Conservation (phyloP, 2,797 vertebrate genomes). For the Alexandromys oeconomus region DNA sequence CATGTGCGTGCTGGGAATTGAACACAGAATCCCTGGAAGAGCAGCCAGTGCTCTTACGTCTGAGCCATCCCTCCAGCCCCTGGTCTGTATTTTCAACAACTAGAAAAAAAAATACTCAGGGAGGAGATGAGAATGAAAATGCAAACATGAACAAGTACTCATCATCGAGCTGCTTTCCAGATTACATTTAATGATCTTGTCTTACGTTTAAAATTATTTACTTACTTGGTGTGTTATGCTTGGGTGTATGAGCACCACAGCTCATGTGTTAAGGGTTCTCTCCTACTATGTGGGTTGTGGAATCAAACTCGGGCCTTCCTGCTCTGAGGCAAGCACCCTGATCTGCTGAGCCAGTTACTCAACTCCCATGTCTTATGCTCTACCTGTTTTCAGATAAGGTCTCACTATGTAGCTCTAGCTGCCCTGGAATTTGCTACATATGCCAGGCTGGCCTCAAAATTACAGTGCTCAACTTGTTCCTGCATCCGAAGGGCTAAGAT, state of each 20-base stretch:
- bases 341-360: neutral
- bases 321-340: neutral
- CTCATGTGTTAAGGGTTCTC: neutral
- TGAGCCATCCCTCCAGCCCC: neutral
- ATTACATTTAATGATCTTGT: neutral
- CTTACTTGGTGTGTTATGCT: neutral
- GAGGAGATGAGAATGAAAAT: constrained; percentile 25
- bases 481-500: neutral
- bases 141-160: neutral
- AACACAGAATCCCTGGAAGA: too few species aligned
- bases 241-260: neutral
- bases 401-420: neutral
- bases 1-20: too few species aligned
- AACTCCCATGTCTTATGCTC: neutral
- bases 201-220: neutral
- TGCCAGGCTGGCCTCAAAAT: neutral
- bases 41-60: too few species aligned
- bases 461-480: too few species aligned
- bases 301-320: neutral
- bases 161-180: neutral
- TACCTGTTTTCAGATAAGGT: neutral
- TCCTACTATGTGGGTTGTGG: neutral
- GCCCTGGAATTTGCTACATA: neutral
- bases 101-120: constrained; percentile 28
- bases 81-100: neutral